Evolutionary conservation across 2,888 invertebrate species (phyloP), one percentile per base, ranked within the genome.

Genomic region (Podotricha telesiphe): DNA sequence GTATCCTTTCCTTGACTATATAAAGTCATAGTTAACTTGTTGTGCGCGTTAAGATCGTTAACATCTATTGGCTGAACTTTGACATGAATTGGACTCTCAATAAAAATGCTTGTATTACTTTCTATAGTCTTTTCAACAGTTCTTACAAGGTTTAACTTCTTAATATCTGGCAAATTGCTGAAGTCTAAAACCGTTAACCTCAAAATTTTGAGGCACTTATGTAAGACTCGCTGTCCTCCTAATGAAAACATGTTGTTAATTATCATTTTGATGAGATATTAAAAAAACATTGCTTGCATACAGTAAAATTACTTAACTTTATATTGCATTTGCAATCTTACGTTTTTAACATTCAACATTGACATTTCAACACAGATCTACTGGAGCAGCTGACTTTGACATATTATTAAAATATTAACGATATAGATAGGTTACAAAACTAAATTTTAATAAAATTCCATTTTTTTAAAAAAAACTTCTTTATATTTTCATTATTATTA

Each of bases 11-110:
- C 91, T 78, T 84, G 85, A 75, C 93, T 92, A 71, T 92, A 93
- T 47, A 93, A 77, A 71, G 87, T 88, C 89, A 93, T 91, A 69
- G 89, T 90, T 56, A 93, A 78, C 75, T 83, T 92, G 75, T 93
- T 86, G 69, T 93, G 93, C 64, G 91, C 87, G 58, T 85, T 86
- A 45, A 90, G 66, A 70, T 92, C 89, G 67, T 91, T 88, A 0
- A 91, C 88, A 71, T 93, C 93, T 71, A 93, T 91, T 2, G 93
- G 93, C 71, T 87, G 85, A 56, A 93, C 85, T 75, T 88, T 92
- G 55, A 93, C 93, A 76, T 93, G 93, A 76, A 93, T 93, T 37
- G 93, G 93, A 69, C 93, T 93, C 69, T 93, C 93, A 19, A 93
- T 88, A 68, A 91, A 93, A 67, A 93, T 92, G 74, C 86, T 88